A percentile compares a stretch with the other conserved stretches of the same genome.
phyloP scores from a whole-genome alignment of 2,888 invertebrate genomes.

The Ischnura elegans region DNA sequence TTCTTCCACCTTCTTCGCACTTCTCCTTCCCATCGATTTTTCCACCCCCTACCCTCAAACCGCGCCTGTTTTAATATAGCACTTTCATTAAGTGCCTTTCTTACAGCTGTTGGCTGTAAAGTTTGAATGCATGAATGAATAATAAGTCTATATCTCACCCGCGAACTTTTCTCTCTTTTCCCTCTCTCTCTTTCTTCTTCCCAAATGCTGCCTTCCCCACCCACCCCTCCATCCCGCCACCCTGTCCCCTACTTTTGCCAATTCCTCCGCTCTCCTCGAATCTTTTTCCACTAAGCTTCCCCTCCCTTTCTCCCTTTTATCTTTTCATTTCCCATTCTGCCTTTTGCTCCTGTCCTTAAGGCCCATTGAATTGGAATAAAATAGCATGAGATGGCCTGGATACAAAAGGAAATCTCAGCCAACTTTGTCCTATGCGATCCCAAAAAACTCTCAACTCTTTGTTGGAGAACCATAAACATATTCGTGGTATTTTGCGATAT shows the following conservation, averaged over 20 bases:
- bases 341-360: not conserved
- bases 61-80: constrained; percentile 69
- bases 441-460: no score
- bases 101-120: constrained; percentile 70
- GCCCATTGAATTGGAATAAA: no score
- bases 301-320: no score
- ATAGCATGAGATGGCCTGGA: no score
- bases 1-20: not conserved
- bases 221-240: not conserved
- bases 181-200: constrained; percentile 29
- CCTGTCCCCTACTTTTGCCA: not conserved
- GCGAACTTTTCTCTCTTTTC: constrained; percentile 33
- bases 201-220: not conserved
- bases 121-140: constrained; percentile 71
- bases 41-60: constrained; percentile 37
- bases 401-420: no score
- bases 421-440: no score
- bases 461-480: no score
- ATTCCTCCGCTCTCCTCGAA: not conserved
- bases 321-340: not conserved
- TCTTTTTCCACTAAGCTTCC: not conserved
- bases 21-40: not conserved
- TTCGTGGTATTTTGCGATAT: no score
- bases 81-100: constrained; percentile 70
- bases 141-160: constrained; percentile 69